Evolutionary conservation across 2,113 vertebrate species (phyloP).

Genomic region (Mormyrus iriodes): DNA sequence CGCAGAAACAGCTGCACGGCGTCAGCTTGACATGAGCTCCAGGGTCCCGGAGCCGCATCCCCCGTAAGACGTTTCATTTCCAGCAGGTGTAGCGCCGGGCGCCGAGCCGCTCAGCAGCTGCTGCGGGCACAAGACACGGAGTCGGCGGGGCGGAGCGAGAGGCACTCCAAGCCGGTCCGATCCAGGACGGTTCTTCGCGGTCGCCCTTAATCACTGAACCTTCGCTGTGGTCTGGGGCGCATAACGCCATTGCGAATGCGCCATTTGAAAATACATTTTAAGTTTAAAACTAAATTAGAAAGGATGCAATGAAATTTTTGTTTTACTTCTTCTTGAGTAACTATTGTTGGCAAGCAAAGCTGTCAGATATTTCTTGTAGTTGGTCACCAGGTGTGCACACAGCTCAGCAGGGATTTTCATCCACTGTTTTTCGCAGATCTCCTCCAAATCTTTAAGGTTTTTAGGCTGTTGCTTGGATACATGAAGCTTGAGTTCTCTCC

Average conservation of each 20-base stretch:
- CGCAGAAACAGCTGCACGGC: neutral
- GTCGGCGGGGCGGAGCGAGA: neutral
- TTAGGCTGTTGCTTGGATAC: no score
- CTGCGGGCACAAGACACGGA: neutral
- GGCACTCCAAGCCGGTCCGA: neutral
- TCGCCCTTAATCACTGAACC: neutral
- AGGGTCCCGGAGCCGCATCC: neutral
- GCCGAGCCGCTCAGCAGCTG: neutral
- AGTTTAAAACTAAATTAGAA: no score
- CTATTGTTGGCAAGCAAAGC: no score
- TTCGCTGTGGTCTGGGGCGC: neutral
- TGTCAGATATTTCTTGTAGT: no score
- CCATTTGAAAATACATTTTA: neutral
- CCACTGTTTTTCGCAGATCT: no score
- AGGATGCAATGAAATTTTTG: neutral
- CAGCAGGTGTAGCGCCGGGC: neutral
- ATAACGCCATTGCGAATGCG: neutral
- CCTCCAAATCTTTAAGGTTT: no score
- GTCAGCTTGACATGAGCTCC: neutral
- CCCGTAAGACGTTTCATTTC: neutral
- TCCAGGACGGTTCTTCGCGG: neutral
- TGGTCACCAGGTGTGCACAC: no score
- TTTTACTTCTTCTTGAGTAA: neutral
- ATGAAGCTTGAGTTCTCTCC: no score
- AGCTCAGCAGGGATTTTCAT: no score